phyloP scores from a whole-genome alignment of 2,113 vertebrate genomes.

The Synodontis membranacea region DNA sequence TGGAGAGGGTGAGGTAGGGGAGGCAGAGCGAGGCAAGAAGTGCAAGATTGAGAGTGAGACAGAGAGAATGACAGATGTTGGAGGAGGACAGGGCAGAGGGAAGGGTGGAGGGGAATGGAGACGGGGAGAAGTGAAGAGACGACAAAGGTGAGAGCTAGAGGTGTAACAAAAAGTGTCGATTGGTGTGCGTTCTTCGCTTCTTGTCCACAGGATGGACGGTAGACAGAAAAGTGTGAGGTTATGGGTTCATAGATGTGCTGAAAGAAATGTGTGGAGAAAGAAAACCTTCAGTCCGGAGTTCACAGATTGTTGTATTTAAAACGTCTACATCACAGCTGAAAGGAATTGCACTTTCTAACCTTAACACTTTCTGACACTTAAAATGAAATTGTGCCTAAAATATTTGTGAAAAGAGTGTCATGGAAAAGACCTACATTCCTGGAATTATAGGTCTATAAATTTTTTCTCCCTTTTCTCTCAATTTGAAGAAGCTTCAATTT shows the following conservation, averaged over 20 bases:
- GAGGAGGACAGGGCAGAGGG: constrained; percentile 22
- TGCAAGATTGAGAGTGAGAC: constrained; percentile 25
- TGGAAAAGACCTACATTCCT: not conserved
- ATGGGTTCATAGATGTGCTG: constrained; percentile 18
- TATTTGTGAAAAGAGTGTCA: not conserved
- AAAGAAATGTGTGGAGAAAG: not conserved
- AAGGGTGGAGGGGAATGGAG: constrained; percentile 37
- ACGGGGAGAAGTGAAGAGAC: constrained; percentile 56
- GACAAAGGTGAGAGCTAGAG: constrained; percentile 42
- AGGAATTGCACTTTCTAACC: not conserved
- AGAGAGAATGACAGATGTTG: constrained; percentile 36
- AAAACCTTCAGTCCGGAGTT: not conserved
- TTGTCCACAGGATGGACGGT: constrained; percentile 30
- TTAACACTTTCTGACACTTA: not conserved
- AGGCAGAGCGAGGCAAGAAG: constrained; percentile 26
- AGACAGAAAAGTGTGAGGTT: constrained; percentile 16
- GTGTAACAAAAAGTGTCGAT: constrained; percentile 43
- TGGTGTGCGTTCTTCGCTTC: constrained; percentile 28
- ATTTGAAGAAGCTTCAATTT: not conserved
- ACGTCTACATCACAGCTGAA: not conserved
- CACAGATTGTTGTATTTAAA: not conserved
- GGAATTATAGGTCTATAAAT: not conserved
- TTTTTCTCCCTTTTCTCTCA: not conserved
- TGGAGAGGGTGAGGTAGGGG: constrained; percentile 24
- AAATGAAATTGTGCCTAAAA: not conserved